Evolutionary conservation across 2,888 invertebrate genomes (phyloP).

Genomic region (Epirrhoe alternata): DNA sequence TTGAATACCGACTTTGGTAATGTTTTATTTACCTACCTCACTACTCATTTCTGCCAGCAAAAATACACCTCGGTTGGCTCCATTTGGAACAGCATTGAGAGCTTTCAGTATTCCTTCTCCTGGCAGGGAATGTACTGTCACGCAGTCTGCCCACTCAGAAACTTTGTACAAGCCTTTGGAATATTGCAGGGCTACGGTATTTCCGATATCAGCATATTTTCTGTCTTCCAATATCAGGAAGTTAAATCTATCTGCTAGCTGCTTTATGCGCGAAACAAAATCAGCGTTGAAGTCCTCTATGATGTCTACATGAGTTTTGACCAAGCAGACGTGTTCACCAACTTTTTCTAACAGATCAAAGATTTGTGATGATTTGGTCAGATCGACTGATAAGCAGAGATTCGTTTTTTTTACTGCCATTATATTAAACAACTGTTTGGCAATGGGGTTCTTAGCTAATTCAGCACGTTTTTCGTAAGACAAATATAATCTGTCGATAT

Average conservation of each 20-base stretch:
- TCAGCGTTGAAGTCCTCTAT: constrained; percentile 90
- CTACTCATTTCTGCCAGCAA: constrained; percentile 96
- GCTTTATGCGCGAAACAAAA: constrained; percentile 86
- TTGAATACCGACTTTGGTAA: neutral
- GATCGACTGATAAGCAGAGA: constrained; percentile 95
- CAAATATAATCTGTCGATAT: constrained; percentile 81
- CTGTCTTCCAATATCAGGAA: constrained; percentile 98
- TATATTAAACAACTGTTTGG: constrained; percentile 88
- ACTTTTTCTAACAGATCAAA: constrained; percentile 89
- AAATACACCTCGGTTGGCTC: constrained; percentile 88
- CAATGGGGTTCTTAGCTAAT: constrained; percentile 85
- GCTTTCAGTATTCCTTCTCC: constrained; percentile 90
- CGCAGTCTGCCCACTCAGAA: constrained; percentile 95
- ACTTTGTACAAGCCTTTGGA: constrained; percentile 90
- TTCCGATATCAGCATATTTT: constrained; percentile 98
- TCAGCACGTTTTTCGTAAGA: constrained; percentile 86
- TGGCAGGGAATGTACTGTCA: constrained; percentile 95
- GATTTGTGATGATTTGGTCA: constrained; percentile 88
- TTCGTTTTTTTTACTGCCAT: constrained; percentile 95
- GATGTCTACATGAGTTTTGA: constrained; percentile 96
- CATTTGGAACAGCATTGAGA: constrained; percentile 77
- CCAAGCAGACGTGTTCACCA: constrained; percentile 93
- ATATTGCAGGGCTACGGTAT: constrained; percentile 94
- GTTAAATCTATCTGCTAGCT: constrained; percentile 90
- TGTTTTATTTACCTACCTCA: constrained; percentile 63